These are phyloP conservation scores for Siphlonurus alternatus DNA, from an alignment of 2,888 invertebrate genomes.

Conservation along the genomic window DNA sequence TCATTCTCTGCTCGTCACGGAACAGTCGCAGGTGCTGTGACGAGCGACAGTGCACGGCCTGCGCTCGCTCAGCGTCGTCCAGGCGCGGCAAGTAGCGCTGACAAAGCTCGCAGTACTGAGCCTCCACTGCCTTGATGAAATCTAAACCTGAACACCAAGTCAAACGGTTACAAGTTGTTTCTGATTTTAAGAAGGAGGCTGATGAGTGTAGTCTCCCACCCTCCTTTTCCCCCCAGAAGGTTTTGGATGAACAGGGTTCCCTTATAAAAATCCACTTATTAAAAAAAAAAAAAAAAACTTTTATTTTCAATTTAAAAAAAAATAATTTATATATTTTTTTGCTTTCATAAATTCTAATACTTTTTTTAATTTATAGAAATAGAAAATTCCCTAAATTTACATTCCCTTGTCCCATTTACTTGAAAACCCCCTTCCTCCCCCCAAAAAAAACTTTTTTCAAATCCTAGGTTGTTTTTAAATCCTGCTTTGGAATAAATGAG, in stretches of 20 bases:
- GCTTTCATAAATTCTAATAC: too few relatives aligned
- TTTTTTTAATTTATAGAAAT: too few relatives aligned
- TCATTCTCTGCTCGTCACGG: constrained; percentile 41
- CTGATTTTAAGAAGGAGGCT: constrained; percentile 12
- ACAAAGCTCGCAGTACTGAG: constrained; percentile 65
- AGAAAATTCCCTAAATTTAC: too few relatives aligned
- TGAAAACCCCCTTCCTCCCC: too few relatives aligned
- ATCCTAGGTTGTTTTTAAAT: too few relatives aligned
- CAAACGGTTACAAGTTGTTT: not conserved
- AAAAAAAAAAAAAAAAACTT: too few relatives aligned
- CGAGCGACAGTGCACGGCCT: constrained; percentile 55
- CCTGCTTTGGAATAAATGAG: too few relatives aligned
- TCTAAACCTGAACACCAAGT: constrained; percentile 35
- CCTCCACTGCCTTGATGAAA: constrained; percentile 59
- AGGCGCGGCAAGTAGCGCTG: constrained; percentile 50
- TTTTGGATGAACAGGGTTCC: not conserved
- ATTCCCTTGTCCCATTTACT: too few relatives aligned
- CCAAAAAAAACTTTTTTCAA: too few relatives aligned
- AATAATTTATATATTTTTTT: too few relatives aligned
- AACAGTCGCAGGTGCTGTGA: constrained; percentile 59
- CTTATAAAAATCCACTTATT: not conserved
- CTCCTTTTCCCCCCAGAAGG: constrained; percentile 38
- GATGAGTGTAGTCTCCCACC: constrained; percentile 38
- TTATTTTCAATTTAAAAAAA: too few relatives aligned
- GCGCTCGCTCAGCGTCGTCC: constrained; percentile 34